These are phyloP conservation scores for Volucella inanis DNA, from an alignment of 2,888 invertebrate species.

Conservation along the genomic window DNA sequence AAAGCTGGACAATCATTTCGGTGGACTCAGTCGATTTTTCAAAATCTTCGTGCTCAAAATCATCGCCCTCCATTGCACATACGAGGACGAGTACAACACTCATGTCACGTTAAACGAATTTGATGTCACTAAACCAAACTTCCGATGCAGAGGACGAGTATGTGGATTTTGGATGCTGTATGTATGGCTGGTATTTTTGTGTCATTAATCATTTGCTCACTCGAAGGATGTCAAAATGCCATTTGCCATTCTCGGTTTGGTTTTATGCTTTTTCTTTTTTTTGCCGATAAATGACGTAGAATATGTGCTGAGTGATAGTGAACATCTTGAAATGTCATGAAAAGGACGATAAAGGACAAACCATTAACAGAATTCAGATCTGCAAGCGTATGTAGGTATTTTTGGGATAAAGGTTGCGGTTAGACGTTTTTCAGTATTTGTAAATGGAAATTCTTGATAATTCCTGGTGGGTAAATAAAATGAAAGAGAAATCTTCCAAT, in stretches of 20 bases:
- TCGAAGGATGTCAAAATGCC: slow-evolving; percentile 58
- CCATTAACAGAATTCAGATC: background rate
- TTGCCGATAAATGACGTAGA: slow-evolving; percentile 15
- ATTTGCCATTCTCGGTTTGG: slow-evolving; percentile 29
- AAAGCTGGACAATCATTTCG: slow-evolving; percentile 43
- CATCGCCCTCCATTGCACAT: slow-evolving; percentile 41
- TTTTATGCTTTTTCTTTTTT: background rate
- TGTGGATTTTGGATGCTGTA: background rate
- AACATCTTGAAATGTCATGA: slow-evolving; percentile 40
- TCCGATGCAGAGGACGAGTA: background rate
- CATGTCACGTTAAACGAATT: slow-evolving; percentile 39
- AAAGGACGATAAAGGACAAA: slow-evolving; percentile 9
- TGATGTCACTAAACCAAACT: background rate
- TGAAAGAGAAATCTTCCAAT: too few species aligned
- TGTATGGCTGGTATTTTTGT: slow-evolving; percentile 7
- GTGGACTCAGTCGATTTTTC: slow-evolving; percentile 39
- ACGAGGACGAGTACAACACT: background rate
- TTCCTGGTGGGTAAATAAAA: too few species aligned
- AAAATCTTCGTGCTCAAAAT: slow-evolving; percentile 15
- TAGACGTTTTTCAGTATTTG: too few species aligned
- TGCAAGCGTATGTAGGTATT: too few species aligned
- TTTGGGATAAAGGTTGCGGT: too few species aligned
- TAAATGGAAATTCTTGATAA: too few species aligned
- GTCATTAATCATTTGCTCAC: slow-evolving; percentile 62
- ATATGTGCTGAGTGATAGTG: slow-evolving; percentile 14